phyloP scores from a whole-genome alignment of 30 jellyfish, hydroid and myxozoan genomes.

The Hydra vulgaris region DNA sequence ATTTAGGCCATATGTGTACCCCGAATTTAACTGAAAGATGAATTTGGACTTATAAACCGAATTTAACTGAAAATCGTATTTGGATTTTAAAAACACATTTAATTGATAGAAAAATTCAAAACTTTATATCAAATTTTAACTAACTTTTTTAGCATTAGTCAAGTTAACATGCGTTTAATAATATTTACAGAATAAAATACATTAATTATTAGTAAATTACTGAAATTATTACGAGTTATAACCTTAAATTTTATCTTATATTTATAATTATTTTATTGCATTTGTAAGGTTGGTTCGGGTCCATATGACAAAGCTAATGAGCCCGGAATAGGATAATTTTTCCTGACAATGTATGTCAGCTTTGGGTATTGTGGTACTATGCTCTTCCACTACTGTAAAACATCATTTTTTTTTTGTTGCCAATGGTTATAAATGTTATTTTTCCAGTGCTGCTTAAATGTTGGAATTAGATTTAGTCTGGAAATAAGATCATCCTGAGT shows the following conservation, averaged over 20 bases:
- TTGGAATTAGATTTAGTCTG: not conserved
- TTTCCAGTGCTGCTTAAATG: not conserved
- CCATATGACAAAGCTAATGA: not conserved
- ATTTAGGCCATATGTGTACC: not conserved
- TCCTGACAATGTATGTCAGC: not conserved
- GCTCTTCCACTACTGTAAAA: not conserved
- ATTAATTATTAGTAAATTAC: not conserved
- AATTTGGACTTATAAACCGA: not conserved
- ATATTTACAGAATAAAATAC: not conserved
- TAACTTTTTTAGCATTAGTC: not conserved
- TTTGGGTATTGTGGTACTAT: not conserved
- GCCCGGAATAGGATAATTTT: not conserved
- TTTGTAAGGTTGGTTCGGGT: not conserved
- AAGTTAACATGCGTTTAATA: not conserved
- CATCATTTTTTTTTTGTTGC: not conserved
- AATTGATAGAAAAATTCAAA: not conserved
- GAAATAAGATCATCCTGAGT: not conserved
- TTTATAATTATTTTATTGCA: not conserved
- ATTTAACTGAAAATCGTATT: not conserved
- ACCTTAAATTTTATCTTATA: not conserved
- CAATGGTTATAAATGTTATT: not conserved
- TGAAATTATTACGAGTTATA: not conserved
- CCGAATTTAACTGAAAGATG: not conserved
- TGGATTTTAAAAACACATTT: not conserved
- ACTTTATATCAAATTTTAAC: not conserved